Evolutionary conservation across 2,888 invertebrate genomes (phyloP).

Genomic region (Zele albiditarsus): DNA sequence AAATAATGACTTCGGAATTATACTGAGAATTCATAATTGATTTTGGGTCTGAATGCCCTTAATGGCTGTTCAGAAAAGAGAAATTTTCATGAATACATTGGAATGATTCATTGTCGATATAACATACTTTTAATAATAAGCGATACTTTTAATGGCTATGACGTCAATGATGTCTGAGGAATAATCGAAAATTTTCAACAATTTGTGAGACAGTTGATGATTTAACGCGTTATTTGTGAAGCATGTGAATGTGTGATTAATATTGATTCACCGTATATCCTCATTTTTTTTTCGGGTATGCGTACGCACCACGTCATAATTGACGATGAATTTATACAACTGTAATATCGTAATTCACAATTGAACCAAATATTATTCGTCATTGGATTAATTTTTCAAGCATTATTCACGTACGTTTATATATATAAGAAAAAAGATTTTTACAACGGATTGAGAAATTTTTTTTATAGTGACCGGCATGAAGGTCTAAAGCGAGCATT

Average conservation of each 20-base stretch:
- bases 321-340: neutral
- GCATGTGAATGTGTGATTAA: neutral
- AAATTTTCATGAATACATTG: too few species aligned
- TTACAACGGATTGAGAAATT: neutral
- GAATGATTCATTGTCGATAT: too few species aligned
- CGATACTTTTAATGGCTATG: neutral
- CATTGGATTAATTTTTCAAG: neutral
- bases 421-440: neutral
- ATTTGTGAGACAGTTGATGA: neutral
- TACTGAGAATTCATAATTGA: too few species aligned
- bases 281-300: neutral
- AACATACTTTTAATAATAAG: too few species aligned
- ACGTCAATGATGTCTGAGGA: neutral
- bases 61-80: too few species aligned
- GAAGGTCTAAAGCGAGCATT: conserved; percentile 21
- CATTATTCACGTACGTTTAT: neutral
- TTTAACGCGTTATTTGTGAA: neutral
- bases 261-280: neutral
- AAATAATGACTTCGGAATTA: too few species aligned
- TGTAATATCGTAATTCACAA: neutral
- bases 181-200: neutral
- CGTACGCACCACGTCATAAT: neutral
- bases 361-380: neutral
- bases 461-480: conserved; percentile 11
- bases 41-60: too few species aligned